Percentiles rank a stretch among this genome's conserved stretches.
Evolutionary conservation across 2,113 vertebrate genomes (phyloP).

Genomic region (Echinops telfairi): DNA sequence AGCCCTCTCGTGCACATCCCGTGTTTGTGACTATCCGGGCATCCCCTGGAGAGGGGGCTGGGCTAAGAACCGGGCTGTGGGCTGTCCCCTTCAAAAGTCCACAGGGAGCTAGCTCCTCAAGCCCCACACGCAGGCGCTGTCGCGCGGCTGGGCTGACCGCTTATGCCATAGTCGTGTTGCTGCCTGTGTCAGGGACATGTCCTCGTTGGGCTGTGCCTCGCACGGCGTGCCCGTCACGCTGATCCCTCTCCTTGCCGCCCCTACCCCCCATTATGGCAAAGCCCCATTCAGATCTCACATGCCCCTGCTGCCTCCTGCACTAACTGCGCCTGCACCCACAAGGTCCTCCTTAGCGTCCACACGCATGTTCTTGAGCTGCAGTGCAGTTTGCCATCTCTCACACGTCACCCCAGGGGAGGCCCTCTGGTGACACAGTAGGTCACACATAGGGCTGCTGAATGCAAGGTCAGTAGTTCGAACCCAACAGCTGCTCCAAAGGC

Average conservation of each 20-base stretch:
- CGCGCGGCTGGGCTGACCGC: background rate
- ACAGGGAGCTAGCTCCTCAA: background rate
- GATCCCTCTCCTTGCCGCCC: background rate
- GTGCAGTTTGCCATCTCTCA: too few relatives aligned
- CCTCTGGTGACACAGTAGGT: too few relatives aligned
- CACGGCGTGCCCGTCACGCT: background rate
- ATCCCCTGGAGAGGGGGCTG: slow-evolving; percentile 1
- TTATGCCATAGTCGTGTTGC: background rate
- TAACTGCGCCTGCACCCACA: background rate
- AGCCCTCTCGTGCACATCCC: background rate
- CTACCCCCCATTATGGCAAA: background rate
- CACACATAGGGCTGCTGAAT: too few relatives aligned
- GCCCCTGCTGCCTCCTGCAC: background rate
- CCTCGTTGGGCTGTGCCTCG: background rate
- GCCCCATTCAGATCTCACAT: background rate
- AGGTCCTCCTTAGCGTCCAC: background rate
- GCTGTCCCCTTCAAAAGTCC: background rate
- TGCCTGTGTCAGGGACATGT: background rate
- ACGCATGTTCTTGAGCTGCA: too few relatives aligned
- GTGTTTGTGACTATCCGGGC: slow-evolving; percentile 1
- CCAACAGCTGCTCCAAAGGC: too few relatives aligned
- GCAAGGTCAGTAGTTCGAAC: too few relatives aligned
- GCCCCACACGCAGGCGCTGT: too few relatives aligned
- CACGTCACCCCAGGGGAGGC: too few relatives aligned
- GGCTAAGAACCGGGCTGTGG: background rate